These are phyloP conservation scores for Notarius lentiginosus DNA, from an alignment of 2,113 vertebrate genomes.

Conservation along the genomic window DNA sequence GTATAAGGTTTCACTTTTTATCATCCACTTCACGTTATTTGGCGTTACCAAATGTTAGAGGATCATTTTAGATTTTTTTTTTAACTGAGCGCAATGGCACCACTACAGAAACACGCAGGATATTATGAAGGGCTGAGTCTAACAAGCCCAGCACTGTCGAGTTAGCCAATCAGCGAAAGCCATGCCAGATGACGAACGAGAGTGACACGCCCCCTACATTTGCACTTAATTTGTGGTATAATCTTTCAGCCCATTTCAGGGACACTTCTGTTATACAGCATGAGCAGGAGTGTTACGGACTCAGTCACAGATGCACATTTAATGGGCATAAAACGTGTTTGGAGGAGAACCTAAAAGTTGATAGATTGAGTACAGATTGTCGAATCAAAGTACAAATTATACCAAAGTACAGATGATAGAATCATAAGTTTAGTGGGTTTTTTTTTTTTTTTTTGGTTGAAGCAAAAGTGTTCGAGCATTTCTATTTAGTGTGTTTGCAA, in stretches of 20 bases:
- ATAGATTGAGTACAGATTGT: neutral
- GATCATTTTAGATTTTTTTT: no score
- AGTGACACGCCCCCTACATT: neutral
- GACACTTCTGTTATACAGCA: neutral
- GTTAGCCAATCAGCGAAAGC: neutral
- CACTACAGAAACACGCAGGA: no score
- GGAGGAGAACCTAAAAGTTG: no score
- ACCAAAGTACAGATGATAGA: neutral
- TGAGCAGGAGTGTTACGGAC: neutral
- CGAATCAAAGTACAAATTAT: neutral
- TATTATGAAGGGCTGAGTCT: no score
- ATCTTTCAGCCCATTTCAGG: neutral
- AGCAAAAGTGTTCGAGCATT: neutral
- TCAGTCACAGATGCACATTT: neutral
- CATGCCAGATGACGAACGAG: neutral
- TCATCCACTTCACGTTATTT: no score
- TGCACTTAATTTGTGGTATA: neutral
- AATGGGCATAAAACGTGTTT: neutral
- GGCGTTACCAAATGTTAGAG: no score
- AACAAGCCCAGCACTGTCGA: neutral
- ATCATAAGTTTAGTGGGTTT: neutral
- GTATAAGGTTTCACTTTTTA: no score
- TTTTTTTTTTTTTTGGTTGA: neutral
- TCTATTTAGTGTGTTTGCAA: neutral
- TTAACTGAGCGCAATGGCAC: no score